Evolutionary conservation across 2,888 invertebrate genomes (phyloP), one percentile per base, ranked within the genome.

Genomic region (Emesis furor): DNA sequence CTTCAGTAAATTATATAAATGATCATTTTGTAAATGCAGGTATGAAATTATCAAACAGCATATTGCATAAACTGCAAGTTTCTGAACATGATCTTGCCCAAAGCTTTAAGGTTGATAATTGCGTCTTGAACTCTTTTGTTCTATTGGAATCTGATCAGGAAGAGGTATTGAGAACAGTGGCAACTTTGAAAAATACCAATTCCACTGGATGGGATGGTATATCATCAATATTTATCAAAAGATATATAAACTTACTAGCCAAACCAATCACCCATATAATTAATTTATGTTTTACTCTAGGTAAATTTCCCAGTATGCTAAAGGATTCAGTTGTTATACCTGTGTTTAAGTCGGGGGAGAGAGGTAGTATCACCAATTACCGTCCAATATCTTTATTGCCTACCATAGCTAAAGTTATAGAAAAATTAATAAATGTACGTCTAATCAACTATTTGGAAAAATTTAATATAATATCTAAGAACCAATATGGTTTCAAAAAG

Each of bases 1-100:
- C n/a, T 55, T n/a, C n/a, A 3, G 55, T 55, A n/a, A 17, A 55
- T 55, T 55, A 55, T n/a, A 55, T 55, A n/a, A 55, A 55, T 55
- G 55, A 55, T 17, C 5, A 14, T 55, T 51, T 51, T 51, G 8
- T 12, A 2, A n/a, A n/a, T 12, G 12, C 51, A 12, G 51, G 51
- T 12, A n/a, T 51, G n/a, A 51, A 51, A 51, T 8, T 51, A 3
- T 5, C 51, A 14, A n/a, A 51, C 12, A 51, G 4, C n/a, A 51
- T 51, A 51, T 51, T 51, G 12, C 12, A 51, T 12, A 51, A 51
- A 51, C 12, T 14, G 10, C 51, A 51, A 3, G 12, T 51, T 7
- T 14, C 51, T 12, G 51, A 51, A 51, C 8, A 12, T 10, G 51
- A 51, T 14, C 51, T 51, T 8, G 51, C 4, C 12, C 51, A 51